Base-by-base conservation (phyloP, 2,113 vertebrate species). In the Camarhynchus parvulus region DNA sequence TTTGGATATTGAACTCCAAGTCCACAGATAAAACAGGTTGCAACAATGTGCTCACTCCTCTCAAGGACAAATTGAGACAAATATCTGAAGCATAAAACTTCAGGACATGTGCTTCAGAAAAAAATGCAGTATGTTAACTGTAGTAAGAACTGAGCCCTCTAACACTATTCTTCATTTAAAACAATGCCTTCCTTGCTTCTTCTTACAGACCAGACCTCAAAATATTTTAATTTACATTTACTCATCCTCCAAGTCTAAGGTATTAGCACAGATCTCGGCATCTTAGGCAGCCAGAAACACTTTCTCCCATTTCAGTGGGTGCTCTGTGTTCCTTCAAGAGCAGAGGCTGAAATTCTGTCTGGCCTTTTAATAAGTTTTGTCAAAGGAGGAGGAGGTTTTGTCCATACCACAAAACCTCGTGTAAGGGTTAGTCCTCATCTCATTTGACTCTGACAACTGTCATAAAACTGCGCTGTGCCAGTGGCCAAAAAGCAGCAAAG, bases 281-380 rank as follows among this genome's bases (percentile, higher is more conserved):
- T 70, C 46, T 77, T 7, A n/a, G 64, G 59, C 55, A 87, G 77
- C 46, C 84, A 95, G 85, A 84, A 89, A 58, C 69, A 83, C 80
- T 66, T 91, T 89, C 80, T 89, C 67, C 68, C 49, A 47, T 80
- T 93, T 87, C 85, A 90, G 75, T 41, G 68, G 70, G 31, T 76
- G 84, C 46, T 90, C 78, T 94, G 66, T 37, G 49, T 87, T 96
- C 44, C 62, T 91, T 95, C 82, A 95, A 90, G 49, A 4, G 14
- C 62, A 58, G 30, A 31, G 53, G 63, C 53, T 90, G 87, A 87
- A 95, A 83, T 88, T 76, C 83, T 91, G 28, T 77, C 77, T 75
- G 83, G 76, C 83, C 83, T 84, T 93, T 86, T 84, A 83, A 68
- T 75, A 81, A 68, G 42, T 13, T 21, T 24, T 62, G 76, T 79